phyloP scores from a whole-genome alignment of 2,113 vertebrate genomes.

The Tonatia bakeri region DNA sequence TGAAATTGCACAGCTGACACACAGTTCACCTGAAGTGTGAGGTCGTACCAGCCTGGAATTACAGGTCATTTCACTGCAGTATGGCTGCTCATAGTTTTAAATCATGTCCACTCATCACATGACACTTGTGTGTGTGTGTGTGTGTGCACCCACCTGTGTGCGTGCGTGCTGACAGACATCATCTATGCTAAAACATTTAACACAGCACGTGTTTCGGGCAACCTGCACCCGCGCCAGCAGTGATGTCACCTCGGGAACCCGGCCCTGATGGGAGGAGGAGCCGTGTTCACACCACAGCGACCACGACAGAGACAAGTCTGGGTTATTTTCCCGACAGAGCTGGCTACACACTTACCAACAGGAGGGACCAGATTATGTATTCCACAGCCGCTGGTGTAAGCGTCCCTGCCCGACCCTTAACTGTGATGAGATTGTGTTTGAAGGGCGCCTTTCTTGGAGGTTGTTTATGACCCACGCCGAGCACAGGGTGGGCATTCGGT shows the following conservation, averaged over 20 bases:
- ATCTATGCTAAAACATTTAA: too few relatives aligned
- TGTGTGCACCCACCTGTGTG: too few relatives aligned
- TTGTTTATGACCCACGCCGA: background rate
- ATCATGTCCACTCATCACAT: too few relatives aligned
- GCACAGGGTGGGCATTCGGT: background rate
- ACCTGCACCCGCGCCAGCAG: background rate
- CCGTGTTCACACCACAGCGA: background rate
- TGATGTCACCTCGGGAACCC: too few relatives aligned
- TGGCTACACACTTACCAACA: background rate
- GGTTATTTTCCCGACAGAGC: background rate
- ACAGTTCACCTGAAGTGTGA: too few relatives aligned
- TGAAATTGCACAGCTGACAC: too few relatives aligned
- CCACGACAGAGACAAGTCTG: background rate
- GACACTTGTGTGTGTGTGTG: too few relatives aligned
- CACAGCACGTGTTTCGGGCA: fast-evolving
- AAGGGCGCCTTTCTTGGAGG: background rate
- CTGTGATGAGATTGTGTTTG: background rate
- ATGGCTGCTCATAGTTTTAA: fast-evolving
- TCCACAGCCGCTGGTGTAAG: background rate
- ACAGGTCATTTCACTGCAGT: too few relatives aligned
- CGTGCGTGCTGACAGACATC: too few relatives aligned
- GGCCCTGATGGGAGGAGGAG: background rate
- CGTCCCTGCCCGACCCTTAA: background rate
- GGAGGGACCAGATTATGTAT: background rate
- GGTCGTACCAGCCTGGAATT: too few relatives aligned